Evolutionary conservation across 2,113 vertebrate genomes (phyloP), one percentile per base, ranked within the genome.

Genomic region (Cyphomyrus discorhynchus): DNA sequence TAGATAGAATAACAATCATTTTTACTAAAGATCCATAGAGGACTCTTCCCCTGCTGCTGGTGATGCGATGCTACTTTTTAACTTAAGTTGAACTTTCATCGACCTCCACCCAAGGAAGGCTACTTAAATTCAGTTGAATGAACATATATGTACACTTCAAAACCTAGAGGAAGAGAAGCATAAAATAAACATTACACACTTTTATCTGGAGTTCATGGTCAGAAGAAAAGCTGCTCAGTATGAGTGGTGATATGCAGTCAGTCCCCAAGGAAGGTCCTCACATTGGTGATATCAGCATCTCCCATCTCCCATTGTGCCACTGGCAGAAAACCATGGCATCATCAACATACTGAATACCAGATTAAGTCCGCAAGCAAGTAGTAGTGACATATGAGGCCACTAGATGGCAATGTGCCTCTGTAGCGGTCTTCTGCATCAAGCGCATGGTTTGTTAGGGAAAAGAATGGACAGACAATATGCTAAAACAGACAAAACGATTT

Each of bases 111-210:
- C 46, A 15, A 3, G 10, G 45, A 35, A 39, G 15, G 15, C 52
- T 42, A 21, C 86, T 58, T 39, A 42, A 89, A 50, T 49, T 89
- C 74, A 87, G 6, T 19, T 8, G 31, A 42, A 87, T 35, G 19
- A 86, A 50, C 45, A 86, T 88, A 49, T 15, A 49, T 46, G 66
- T 50, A 31, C 39, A n/a, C 88, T 82, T 42, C 52, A 47, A 46
- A 52, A 74, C 90, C 93, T 91, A 58, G 86, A 90, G 91, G 90
- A 92, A 90, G 86, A 91, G 82, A 88, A 89, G 90, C 92, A 56
- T 94, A 91, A 95, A 95, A 95, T 91, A 92, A 95, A 92, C 89
- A 86, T 91, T 92, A 94, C 92, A 95, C 94, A 96, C 95, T 90
- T 93, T 92, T 93, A 94, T 93, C 93, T 93, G 91, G 86, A 91